phyloP scores from a whole-genome alignment of 1,140 invertebrate species.

The Drosophila pectinifera region DNA sequence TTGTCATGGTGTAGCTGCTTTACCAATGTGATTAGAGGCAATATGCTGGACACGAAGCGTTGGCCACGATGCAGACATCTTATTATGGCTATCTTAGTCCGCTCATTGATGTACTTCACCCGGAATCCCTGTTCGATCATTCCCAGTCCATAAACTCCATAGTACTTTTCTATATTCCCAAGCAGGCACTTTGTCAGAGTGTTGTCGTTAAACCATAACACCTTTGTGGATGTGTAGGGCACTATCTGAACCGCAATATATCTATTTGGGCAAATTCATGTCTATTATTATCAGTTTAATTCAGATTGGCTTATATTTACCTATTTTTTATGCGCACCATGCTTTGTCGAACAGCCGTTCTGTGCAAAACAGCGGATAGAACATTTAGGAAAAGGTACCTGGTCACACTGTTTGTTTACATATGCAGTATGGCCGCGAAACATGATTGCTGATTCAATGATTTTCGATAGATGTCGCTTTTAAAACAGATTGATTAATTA shows the following conservation, averaged over 20 bases:
- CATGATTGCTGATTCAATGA: too few species aligned
- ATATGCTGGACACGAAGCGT: constrained; percentile 88
- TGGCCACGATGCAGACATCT: constrained; percentile 90
- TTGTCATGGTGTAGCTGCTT: constrained; percentile 1
- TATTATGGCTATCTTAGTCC: constrained; percentile 90
- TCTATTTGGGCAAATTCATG: constrained; percentile 76
- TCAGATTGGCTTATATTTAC: constrained; percentile 80
- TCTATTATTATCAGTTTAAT: constrained; percentile 23
- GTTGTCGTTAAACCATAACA: constrained; percentile 86
- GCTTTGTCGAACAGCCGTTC: neutral
- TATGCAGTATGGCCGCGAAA: neutral
- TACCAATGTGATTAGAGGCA: constrained; percentile 88
- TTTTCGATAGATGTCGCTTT: neutral
- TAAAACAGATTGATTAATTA: neutral
- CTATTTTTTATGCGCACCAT: constrained; percentile 90
- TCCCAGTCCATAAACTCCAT: constrained; percentile 90
- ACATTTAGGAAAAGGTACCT: neutral
- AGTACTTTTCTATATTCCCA: constrained; percentile 88
- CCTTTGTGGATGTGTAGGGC: constrained; percentile 84
- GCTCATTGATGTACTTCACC: constrained; percentile 92
- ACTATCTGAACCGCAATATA: constrained; percentile 88
- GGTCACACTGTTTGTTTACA: neutral
- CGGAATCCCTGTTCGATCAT: constrained; percentile 89
- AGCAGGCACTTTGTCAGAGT: constrained; percentile 87
- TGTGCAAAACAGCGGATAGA: too few species aligned